Evolutionary conservation across 2,797 vertebrate genomes (phyloP).

Genomic region (Halcyon leucocephala): DNA sequence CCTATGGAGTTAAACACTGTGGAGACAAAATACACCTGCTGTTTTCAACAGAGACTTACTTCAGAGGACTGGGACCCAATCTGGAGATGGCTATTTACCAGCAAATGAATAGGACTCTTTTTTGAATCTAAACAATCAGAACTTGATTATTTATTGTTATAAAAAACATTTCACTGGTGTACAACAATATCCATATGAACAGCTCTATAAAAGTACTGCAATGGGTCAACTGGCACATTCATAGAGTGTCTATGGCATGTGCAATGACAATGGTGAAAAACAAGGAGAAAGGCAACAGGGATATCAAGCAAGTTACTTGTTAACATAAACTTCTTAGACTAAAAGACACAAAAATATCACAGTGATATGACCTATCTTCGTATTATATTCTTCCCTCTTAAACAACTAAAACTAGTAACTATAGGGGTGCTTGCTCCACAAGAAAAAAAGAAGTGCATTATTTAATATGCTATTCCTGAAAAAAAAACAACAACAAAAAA

Average conservation of each 20-base stretch:
- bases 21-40: background rate
- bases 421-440: fast-evolving
- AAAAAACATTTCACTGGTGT: background rate
- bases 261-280: background rate
- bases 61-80: background rate
- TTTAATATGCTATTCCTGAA: background rate
- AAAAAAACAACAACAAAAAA: background rate
- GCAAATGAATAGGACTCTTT: background rate
- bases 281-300: background rate
- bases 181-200: background rate
- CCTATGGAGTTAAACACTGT: background rate
- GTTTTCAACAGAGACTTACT: background rate
- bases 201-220: background rate
- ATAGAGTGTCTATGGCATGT: background rate
- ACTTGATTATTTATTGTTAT: background rate
- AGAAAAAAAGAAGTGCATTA: background rate
- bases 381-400: background rate
- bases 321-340: background rate
- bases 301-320: background rate
- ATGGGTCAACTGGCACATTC: background rate
- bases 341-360: background rate
- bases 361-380: background rate
- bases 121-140: background rate
- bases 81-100: background rate
- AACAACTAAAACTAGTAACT: background rate